Conservation (phyloP, 2,113 vertebrate genomes). For the Syngnathus typhle region DNA sequence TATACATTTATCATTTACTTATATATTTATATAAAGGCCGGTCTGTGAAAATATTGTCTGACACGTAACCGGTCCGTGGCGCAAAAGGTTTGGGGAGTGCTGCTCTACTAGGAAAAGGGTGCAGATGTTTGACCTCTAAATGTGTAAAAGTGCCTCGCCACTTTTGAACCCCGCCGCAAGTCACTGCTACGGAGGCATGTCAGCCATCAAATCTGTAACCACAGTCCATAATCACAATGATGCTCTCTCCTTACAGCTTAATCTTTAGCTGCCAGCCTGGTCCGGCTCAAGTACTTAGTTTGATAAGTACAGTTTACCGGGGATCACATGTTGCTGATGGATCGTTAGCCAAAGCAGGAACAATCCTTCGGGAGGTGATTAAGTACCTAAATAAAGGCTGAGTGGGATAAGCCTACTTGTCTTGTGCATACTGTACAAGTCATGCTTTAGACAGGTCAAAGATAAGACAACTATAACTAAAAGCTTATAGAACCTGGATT, state of each 20-base stretch:
- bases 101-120: too few relatives aligned
- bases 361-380: conserved; percentile 80
- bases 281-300: conserved; percentile 79
- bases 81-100: too few relatives aligned
- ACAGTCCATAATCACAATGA: conserved; percentile 73
- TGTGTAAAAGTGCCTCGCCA: too few relatives aligned
- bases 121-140: too few relatives aligned
- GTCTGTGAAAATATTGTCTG: too few relatives aligned
- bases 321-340: conserved; percentile 60
- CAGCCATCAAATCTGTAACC: conserved; percentile 74
- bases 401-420: conserved; percentile 43
- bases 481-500: too few relatives aligned
- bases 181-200: conserved; percentile 45
- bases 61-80: too few relatives aligned
- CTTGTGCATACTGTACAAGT: background rate
- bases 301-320: conserved; percentile 76
- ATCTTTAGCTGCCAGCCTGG: conserved; percentile 67
- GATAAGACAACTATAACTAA: too few relatives aligned
- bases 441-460: background rate
- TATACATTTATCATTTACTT: too few relatives aligned
- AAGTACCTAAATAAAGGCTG: conserved; percentile 79
- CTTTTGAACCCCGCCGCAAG: too few relatives aligned
- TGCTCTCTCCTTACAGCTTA: conserved; percentile 64
- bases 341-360: conserved; percentile 73
- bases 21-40: too few relatives aligned